Conservation (phyloP, 37 sponge, comb jelly and placozoan species). For the Tethya wilhelma region DNA sequence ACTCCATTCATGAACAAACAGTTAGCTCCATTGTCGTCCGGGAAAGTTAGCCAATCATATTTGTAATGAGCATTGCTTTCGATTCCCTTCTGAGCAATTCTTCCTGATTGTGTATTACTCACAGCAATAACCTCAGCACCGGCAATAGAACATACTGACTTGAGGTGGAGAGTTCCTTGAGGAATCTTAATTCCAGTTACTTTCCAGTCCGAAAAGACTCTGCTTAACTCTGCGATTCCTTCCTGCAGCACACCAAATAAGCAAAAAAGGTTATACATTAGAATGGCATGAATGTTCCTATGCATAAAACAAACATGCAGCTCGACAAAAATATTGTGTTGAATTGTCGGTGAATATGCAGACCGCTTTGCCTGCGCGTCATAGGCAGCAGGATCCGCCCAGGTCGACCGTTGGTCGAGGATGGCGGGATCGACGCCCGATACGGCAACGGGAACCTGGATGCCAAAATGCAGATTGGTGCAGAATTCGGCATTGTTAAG, state of each 20-base stretch:
- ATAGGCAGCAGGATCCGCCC: no score
- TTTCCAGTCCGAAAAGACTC: constrained; percentile 53
- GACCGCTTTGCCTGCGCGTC: no score
- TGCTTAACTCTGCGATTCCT: constrained; percentile 56
- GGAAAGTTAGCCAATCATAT: constrained; percentile 48
- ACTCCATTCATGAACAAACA: constrained; percentile 70
- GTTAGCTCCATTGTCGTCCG: constrained; percentile 80
- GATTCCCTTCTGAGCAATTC: constrained; percentile 62
- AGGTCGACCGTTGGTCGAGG: no score
- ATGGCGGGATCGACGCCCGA: no score
- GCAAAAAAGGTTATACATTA: no score
- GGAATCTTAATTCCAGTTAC: constrained; percentile 41
- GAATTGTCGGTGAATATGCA: no score
- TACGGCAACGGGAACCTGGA: no score
- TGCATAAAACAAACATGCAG: no score
- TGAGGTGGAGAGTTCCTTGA: constrained; percentile 63
- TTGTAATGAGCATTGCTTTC: constrained; percentile 35
- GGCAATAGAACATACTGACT: constrained; percentile 74
- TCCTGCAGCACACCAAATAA: no score
- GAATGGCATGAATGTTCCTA: not conserved
- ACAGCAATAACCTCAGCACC: constrained; percentile 67
- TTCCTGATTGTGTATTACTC: constrained; percentile 56
- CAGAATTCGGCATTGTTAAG: no score
- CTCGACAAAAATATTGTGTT: no score
- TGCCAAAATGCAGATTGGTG: no score